These are phyloP conservation scores for Bombus superbus DNA, from an alignment of 1,140 invertebrate genomes.

Conservation along the genomic window DNA sequence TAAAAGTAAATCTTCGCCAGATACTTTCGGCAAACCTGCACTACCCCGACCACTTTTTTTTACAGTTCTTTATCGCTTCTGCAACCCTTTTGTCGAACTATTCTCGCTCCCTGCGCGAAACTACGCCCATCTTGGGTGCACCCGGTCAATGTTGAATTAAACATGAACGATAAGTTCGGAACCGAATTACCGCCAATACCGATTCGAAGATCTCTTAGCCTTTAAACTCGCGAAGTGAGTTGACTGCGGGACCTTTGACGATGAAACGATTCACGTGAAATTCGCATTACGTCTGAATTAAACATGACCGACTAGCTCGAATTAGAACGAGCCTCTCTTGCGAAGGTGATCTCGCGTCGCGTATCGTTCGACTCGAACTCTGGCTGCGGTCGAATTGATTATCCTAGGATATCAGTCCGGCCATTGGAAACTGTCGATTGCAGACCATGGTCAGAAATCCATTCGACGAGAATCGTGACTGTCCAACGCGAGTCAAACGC, in stretches of 20 bases:
- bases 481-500: slow-evolving; percentile 51
- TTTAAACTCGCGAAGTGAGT: background rate
- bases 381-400: slow-evolving; percentile 58
- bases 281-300: slow-evolving; percentile 58
- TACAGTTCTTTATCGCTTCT: background rate
- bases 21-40: no score
- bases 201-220: slow-evolving; percentile 15
- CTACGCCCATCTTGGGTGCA: background rate
- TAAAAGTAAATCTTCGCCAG: slow-evolving; percentile 37
- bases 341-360: background rate
- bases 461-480: slow-evolving; percentile 56
- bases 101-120: background rate
- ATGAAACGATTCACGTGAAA: slow-evolving; percentile 44
- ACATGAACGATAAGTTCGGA: slow-evolving; percentile 63
- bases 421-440: slow-evolving; percentile 60
- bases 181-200: slow-evolving; percentile 47
- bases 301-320: slow-evolving; percentile 58
- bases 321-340: slow-evolving; percentile 46
- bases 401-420: slow-evolving; percentile 29
- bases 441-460: slow-evolving; percentile 55
- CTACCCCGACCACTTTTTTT: background rate
- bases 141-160: slow-evolving; percentile 55
- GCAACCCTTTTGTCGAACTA: background rate
- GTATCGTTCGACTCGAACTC: slow-evolving; percentile 30
- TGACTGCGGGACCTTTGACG: slow-evolving; percentile 35